Evolutionary conservation across 2,113 vertebrate genomes (phyloP).

Genomic region (Antechinus flavipes): DNA sequence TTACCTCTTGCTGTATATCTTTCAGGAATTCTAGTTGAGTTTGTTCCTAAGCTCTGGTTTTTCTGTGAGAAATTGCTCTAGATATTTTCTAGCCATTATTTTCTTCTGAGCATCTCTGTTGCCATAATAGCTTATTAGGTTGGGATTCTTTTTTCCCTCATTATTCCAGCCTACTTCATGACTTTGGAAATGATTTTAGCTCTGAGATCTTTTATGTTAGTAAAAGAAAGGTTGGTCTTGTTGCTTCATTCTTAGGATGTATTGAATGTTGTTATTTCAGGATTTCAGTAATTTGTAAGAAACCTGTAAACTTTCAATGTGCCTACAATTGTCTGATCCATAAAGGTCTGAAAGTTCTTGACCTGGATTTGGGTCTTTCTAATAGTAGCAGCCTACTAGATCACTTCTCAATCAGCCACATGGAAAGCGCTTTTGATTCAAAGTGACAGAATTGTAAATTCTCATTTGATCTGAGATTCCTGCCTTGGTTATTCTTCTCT

Average conservation of each 20-base stretch:
- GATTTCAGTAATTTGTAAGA: background rate
- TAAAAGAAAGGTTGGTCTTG: background rate
- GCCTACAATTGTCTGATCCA: too few species aligned
- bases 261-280: background rate
- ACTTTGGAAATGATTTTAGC: background rate
- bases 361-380: too few species aligned
- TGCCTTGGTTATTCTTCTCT: too few species aligned
- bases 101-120: background rate
- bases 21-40: background rate
- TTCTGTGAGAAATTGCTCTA: background rate
- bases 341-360: too few species aligned
- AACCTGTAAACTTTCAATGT: too few species aligned
- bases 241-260: background rate
- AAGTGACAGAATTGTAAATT: too few species aligned
- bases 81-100: background rate
- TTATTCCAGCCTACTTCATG: background rate
- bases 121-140: background rate
- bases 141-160: background rate
- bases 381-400: too few species aligned
- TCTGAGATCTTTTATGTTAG: background rate
- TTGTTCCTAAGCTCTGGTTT: background rate
- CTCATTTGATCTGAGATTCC: too few species aligned
- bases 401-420: too few species aligned
- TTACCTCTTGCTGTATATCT: background rate
- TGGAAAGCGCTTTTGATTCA: too few species aligned